phyloP scores from a whole-genome alignment of 2,888 invertebrate genomes.

The Andrena chrysosceles region DNA sequence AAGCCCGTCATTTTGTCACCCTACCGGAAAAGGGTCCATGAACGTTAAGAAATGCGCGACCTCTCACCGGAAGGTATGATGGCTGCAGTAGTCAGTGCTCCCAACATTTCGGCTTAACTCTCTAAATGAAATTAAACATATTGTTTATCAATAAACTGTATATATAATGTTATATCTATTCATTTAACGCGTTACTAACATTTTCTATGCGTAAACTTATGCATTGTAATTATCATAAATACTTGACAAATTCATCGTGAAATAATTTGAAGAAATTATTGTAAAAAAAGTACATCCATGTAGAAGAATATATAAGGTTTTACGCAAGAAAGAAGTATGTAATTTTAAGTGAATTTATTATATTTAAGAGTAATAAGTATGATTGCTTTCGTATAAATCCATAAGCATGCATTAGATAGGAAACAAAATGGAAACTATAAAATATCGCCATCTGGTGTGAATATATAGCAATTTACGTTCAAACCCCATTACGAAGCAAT shows the following conservation, averaged over 20 bases:
- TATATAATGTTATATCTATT: neutral
- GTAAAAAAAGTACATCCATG: neutral
- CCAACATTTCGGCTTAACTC: conserved; percentile 37
- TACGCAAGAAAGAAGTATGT: neutral
- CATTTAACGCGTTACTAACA: neutral
- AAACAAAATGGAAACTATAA: neutral
- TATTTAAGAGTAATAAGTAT: neutral
- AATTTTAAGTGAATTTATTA: neutral
- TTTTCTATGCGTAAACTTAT: neutral
- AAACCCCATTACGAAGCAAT: too few relatives aligned
- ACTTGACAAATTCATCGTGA: neutral
- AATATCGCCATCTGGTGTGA: conserved; percentile 9
- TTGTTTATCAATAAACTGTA: neutral
- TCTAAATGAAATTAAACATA: conserved; percentile 10
- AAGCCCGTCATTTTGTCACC: conserved; percentile 81
- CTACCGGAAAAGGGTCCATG: conserved; percentile 79
- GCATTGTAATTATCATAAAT: neutral
- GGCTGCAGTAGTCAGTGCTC: conserved; percentile 13
- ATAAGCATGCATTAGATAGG: neutral
- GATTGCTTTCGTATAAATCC: neutral
- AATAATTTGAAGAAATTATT: neutral
- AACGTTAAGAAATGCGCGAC: conserved; percentile 59
- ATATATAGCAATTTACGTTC: neutral
- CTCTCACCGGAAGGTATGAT: conserved; percentile 76
- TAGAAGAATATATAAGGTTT: neutral